phyloP scores from a whole-genome alignment of 2,888 invertebrate species.

The Eutolmus rufibarbis region DNA sequence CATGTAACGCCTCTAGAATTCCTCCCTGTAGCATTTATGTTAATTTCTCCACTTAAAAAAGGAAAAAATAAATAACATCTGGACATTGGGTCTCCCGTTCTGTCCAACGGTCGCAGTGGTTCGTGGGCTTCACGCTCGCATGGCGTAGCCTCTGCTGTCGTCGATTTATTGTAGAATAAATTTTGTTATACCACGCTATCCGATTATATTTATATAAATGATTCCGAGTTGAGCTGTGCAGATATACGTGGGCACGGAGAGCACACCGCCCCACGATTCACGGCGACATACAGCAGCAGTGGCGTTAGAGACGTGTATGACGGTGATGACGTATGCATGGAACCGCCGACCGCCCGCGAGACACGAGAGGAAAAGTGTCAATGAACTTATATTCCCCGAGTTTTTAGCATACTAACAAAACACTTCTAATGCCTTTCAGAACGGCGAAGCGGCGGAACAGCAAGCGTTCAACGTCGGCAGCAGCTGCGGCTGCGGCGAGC shows the following conservation, averaged over 20 bases:
- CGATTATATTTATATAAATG: background rate
- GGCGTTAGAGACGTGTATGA: background rate
- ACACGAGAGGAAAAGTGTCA: conserved; percentile 59
- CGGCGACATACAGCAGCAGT: background rate
- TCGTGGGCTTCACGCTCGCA: background rate
- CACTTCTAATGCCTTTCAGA: background rate
- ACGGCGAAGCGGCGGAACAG: background rate
- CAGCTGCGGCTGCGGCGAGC: background rate
- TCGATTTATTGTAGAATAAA: conserved; percentile 10
- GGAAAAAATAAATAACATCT: background rate
- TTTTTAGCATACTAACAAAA: conserved; percentile 36
- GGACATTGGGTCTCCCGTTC: background rate
- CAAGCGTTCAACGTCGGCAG: background rate
- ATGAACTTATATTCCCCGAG: conserved; percentile 58
- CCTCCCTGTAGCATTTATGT: background rate
- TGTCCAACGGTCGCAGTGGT: background rate
- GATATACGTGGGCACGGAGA: background rate
- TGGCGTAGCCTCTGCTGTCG: background rate
- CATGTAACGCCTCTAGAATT: background rate
- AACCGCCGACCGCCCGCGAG: conserved; percentile 36
- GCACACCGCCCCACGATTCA: background rate
- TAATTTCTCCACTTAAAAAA: background rate
- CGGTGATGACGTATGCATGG: conserved; percentile 17
- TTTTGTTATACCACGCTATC: conserved; percentile 1
- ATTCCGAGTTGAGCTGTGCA: background rate